Evolutionary conservation across 1,140 invertebrate species (phyloP).

Genomic region (Metaphire vulgaris): DNA sequence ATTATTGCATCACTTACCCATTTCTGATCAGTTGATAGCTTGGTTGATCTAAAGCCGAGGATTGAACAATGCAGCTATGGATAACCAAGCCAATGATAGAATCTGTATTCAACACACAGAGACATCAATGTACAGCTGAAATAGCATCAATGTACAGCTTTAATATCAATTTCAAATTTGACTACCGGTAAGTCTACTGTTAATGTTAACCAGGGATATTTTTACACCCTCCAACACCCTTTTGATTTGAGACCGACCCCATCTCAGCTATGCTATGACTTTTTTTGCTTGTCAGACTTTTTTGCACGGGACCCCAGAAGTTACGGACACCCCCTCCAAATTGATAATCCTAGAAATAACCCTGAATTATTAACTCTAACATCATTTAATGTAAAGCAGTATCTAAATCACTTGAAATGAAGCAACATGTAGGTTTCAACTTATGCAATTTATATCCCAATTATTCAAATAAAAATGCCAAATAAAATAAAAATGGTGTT

Average conservation of each 20-base stretch:
- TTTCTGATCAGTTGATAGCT: neutral
- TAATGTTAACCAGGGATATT: neutral
- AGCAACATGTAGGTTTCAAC: neutral
- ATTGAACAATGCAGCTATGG: neutral
- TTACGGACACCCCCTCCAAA: too few relatives aligned
- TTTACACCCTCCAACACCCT: too few relatives aligned
- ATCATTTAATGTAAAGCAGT: neutral
- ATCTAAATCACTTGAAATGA: neutral
- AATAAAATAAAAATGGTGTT: neutral
- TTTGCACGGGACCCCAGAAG: too few relatives aligned
- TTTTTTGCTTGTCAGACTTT: too few relatives aligned
- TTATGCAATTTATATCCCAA: too few relatives aligned
- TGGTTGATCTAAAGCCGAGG: neutral
- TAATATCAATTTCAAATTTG: neutral
- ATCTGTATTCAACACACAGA: neutral
- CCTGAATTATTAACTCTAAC: neutral
- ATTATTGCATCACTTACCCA: too few relatives aligned
- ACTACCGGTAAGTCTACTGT: neutral
- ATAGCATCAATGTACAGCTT: neutral
- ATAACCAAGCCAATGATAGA: neutral
- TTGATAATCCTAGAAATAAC: neutral
- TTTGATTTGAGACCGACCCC: neutral
- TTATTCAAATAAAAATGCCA: neutral
- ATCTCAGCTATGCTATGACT: too few relatives aligned
- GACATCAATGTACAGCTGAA: neutral